Conservation (phyloP, 2,888 invertebrate genomes). For the Limnephilus rhombicus region DNA sequence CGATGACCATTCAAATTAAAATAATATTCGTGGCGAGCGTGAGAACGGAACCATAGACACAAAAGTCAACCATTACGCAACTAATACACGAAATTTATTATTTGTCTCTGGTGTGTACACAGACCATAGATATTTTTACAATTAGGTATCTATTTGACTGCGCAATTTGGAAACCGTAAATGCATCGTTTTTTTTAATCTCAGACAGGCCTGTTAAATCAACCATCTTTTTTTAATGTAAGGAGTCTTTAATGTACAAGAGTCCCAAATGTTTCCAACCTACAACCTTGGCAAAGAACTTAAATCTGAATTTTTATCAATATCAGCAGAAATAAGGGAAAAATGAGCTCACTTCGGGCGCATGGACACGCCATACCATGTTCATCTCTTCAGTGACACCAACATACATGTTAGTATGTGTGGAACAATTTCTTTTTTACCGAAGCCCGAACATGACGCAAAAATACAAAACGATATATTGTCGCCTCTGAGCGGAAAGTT, state of each 20-base stretch:
- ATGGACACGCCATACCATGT: too few species aligned
- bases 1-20: not conserved
- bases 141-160: not conserved
- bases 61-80: conserved; percentile 20
- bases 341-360: too few species aligned
- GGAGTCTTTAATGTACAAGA: too few species aligned
- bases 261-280: too few species aligned
- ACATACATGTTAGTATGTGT: conserved; percentile 47
- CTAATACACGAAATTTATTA: conserved; percentile 5
- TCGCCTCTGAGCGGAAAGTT: too few species aligned
- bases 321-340: too few species aligned
- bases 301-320: too few species aligned
- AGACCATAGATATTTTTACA: not conserved
- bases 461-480: not conserved
- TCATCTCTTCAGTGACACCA: too few species aligned
- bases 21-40: conserved; percentile 31
- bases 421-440: conserved; percentile 61
- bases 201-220: too few species aligned
- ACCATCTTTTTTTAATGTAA: too few species aligned
- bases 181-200: not conserved
- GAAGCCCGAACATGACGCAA: conserved; percentile 53
- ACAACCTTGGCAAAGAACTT: too few species aligned
- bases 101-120: conserved; percentile 28
- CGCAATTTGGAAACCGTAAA: not conserved
- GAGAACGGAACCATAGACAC: conserved; percentile 15